Evolutionary conservation across 1,140 invertebrate genomes (phyloP).

Genomic region (Subanguina moxae): DNA sequence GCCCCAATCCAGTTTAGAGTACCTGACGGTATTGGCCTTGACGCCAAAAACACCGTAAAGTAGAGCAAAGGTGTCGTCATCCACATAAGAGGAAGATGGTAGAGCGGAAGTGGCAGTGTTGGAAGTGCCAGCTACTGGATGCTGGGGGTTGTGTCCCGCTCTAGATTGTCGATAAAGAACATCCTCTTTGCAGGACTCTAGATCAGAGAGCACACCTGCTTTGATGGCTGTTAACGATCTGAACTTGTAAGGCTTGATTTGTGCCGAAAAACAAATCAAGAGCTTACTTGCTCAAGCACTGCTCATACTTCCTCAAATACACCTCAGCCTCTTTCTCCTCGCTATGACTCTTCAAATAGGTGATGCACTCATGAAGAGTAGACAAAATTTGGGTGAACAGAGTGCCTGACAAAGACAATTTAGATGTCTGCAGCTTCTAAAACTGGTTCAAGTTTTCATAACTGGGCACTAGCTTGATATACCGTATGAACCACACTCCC

Average conservation of each 20-base stretch:
- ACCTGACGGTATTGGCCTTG: conserved; percentile 53
- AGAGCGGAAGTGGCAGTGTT: neutral
- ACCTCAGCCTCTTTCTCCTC: conserved; percentile 49
- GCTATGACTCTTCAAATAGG: conserved; percentile 44
- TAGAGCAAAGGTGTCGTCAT: conserved; percentile 55
- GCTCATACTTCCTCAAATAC: conserved; percentile 56
- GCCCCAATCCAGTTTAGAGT: neutral
- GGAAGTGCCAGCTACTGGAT: neutral
- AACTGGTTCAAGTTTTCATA: no score
- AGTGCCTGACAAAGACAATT: conserved; percentile 50
- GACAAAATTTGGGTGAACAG: conserved; percentile 58
- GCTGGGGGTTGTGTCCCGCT: conserved; percentile 3
- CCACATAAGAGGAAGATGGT: conserved; percentile 21
- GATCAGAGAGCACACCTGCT: conserved; percentile 45
- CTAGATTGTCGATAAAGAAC: conserved; percentile 45
- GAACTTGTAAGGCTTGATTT: conserved; percentile 9
- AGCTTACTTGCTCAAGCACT: conserved; percentile 53
- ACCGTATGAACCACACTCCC: no score
- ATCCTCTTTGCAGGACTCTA: conserved; percentile 48
- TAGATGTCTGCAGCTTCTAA: conserved; percentile 48
- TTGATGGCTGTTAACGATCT: conserved; percentile 58
- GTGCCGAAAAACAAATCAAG: no score
- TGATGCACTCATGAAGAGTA: conserved; percentile 55
- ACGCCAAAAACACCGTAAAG: conserved; percentile 57
- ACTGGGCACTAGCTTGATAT: no score